Conservation (phyloP, 2,888 invertebrate genomes). For the Trichogramma dendrolimi region DNA sequence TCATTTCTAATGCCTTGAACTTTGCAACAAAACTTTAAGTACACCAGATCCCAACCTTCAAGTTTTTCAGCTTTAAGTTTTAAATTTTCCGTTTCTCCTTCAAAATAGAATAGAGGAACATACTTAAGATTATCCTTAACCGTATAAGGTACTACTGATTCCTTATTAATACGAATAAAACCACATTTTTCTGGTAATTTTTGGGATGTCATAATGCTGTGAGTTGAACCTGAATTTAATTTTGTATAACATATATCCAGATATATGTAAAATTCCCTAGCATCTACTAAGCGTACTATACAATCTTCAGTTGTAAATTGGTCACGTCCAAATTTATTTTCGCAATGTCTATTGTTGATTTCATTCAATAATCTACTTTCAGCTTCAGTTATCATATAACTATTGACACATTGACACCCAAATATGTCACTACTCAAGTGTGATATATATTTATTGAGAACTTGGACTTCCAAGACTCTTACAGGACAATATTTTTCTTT, state of each 20-base stretch:
- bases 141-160: slow-evolving; percentile 89
- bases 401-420: slow-evolving; percentile 85
- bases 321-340: slow-evolving; percentile 83
- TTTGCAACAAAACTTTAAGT: slow-evolving; percentile 90
- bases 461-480: slow-evolving; percentile 86
- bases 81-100: slow-evolving; percentile 87
- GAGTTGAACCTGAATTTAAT: slow-evolving; percentile 65
- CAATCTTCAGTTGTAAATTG: slow-evolving; percentile 84
- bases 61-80: slow-evolving; percentile 81
- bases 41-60: slow-evolving; percentile 88
- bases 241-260: slow-evolving; percentile 86
- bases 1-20: slow-evolving; percentile 90
- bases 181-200: slow-evolving; percentile 71
- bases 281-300: slow-evolving; percentile 83
- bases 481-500: slow-evolving; percentile 89
- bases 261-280: slow-evolving; percentile 85
- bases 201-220: slow-evolving; percentile 53
- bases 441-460: slow-evolving; percentile 82
- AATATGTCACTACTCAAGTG: slow-evolving; percentile 86
- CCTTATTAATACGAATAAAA: slow-evolving; percentile 87
- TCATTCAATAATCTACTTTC: slow-evolving; percentile 88
- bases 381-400: slow-evolving; percentile 87
- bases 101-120: slow-evolving; percentile 87
- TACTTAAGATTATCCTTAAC: slow-evolving; percentile 78
- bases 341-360: slow-evolving; percentile 89